Percentiles rank a stretch among this genome's conserved stretches.
phyloP scores from a whole-genome alignment of 2,113 vertebrate species.

The Dipodomys spectabilis region DNA sequence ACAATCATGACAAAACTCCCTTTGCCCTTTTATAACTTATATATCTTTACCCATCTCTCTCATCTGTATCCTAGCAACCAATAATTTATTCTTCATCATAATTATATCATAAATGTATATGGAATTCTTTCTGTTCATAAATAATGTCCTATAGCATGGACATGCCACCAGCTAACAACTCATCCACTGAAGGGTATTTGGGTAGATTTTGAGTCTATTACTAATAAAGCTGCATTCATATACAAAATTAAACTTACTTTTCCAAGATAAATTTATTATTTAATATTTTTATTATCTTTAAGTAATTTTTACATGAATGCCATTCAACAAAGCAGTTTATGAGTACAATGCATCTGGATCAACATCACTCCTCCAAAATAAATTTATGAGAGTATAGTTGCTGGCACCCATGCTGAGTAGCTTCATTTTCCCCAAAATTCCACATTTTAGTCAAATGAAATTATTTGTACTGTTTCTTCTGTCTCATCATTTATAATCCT shows the following conservation, averaged over 20 bases:
- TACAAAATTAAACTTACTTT: conserved; percentile 18
- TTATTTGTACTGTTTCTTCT: neutral
- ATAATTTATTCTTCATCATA: neutral
- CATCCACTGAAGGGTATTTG: neutral
- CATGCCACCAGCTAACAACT: neutral
- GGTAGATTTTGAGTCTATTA: neutral
- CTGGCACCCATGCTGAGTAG: neutral
- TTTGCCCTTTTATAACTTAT: neutral
- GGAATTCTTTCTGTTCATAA: conserved; percentile 47
- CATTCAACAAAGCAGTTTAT: too few relatives aligned
- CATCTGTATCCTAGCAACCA: neutral
- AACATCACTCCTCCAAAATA: neutral
- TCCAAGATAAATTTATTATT: neutral
- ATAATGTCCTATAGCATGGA: neutral
- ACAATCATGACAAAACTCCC: neutral
- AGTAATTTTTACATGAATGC: too few relatives aligned
- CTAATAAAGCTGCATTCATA: neutral
- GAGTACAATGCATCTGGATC: too few relatives aligned
- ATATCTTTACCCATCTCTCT: neutral
- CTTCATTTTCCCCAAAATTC: neutral
- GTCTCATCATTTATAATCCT: conserved; percentile 28
- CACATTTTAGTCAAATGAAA: neutral
- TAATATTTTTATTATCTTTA: too few relatives aligned
- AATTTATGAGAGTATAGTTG: neutral
- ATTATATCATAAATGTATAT: neutral